A percentile compares a stretch with the other conserved stretches of the same genome.
Conservation (phyloP, 2,888 invertebrate species). For the Acanthacorydalis orientalis region DNA sequence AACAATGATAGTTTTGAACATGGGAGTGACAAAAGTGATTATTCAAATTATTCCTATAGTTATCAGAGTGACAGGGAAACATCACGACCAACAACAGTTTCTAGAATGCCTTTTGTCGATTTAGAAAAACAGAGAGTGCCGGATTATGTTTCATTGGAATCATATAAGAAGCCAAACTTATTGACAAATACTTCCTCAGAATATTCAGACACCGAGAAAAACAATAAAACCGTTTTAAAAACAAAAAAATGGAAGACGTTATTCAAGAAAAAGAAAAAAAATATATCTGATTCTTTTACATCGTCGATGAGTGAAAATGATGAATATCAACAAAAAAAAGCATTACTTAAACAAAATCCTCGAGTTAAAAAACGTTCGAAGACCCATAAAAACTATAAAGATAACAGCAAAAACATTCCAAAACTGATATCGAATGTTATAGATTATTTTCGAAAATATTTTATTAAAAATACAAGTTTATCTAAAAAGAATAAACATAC, state of each 20-base stretch:
- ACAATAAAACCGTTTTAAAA: not conserved
- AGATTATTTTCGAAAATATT: no score
- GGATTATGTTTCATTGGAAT: conserved; percentile 22
- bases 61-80: conserved; percentile 21
- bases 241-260: not conserved
- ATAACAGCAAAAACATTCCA: no score
- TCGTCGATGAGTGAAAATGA: not conserved
- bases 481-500: no score
- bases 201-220: not conserved
- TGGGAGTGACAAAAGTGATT: not conserved
- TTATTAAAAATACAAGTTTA: no score
- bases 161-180: conserved; percentile 7
- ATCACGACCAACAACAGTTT: conserved; percentile 1
- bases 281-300: no score
- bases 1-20: conserved; percentile 8
- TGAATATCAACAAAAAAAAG: not conserved
- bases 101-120: conserved; percentile 15
- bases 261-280: no score
- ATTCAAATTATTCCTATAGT: conserved; percentile 20
- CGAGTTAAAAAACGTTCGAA: no score
- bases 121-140: conserved; percentile 21
- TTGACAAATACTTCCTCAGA: not conserved
- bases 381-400: no score
- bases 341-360: no score
- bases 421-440: no score